Conservation (phyloP, 2,888 invertebrate species). For the Rambutsinella grinnellia region DNA sequence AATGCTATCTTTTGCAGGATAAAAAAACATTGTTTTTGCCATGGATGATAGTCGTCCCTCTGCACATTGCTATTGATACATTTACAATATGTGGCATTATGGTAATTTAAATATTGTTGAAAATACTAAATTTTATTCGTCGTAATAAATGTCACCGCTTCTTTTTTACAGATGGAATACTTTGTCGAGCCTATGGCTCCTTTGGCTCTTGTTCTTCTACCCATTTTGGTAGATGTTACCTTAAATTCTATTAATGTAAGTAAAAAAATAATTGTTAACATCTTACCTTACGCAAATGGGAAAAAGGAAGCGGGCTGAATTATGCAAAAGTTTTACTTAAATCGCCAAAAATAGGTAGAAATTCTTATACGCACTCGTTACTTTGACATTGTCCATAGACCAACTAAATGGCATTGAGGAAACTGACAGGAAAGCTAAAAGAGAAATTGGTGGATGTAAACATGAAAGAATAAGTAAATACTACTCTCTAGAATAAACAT, state of each 20-base stretch:
- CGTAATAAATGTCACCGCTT: no score
- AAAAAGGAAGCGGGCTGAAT: no score
- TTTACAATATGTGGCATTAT: constrained; percentile 56
- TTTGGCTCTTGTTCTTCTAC: constrained; percentile 23
- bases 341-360: no score
- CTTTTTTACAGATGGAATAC: constrained; percentile 42
- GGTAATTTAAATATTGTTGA: constrained; percentile 44
- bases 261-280: neutral
- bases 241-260: constrained; percentile 61
- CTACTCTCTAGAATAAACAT: no score
- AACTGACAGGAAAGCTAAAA: no score
- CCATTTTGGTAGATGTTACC: constrained; percentile 52
- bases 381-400: no score
- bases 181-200: constrained; percentile 34
- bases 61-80: constrained; percentile 67
- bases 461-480: no score
- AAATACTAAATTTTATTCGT: neutral
- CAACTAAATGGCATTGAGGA: no score
- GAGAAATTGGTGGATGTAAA: no score
- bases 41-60: constrained; percentile 79
- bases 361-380: no score
- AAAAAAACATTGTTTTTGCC: constrained; percentile 79
- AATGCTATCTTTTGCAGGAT: constrained; percentile 74
- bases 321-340: no score
- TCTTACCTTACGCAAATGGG: neutral